Evolutionary conservation across 2,113 vertebrate genomes (phyloP).

Genomic region (Podarcis muralis): DNA sequence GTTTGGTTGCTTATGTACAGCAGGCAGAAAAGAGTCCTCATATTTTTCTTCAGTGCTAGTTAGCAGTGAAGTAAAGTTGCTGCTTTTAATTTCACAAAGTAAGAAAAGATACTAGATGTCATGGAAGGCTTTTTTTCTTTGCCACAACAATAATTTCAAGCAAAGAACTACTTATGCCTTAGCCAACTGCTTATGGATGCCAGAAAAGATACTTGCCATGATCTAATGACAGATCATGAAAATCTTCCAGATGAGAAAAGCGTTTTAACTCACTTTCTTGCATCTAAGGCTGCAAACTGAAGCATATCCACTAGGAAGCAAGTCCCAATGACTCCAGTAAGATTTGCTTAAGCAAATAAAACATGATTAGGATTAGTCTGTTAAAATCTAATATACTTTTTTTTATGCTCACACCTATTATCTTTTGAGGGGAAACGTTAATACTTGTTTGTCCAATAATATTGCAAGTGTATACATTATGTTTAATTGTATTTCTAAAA

Average conservation of each 20-base stretch:
- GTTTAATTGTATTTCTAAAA: neutral
- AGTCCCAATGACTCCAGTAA: neutral
- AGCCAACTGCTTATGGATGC: neutral
- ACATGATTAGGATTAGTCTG: neutral
- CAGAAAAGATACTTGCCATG: neutral
- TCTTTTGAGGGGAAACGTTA: neutral
- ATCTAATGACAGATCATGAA: neutral
- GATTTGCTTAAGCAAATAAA: neutral
- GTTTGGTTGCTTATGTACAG: neutral
- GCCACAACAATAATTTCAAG: neutral
- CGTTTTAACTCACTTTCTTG: neutral
- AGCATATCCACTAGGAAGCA: neutral
- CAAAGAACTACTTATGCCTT: neutral
- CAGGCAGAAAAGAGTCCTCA: neutral
- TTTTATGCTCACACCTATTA: neutral
- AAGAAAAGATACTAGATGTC: neutral
- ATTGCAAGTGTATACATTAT: neutral
- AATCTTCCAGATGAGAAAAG: neutral
- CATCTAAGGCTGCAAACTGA: neutral
- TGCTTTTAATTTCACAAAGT: neutral
- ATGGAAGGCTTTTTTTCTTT: neutral
- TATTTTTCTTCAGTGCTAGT: neutral
- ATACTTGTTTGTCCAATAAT: neutral
- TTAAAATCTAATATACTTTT: neutral
- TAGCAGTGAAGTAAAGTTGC: neutral